These are phyloP conservation scores for Tachycineta bicolor DNA, from an alignment of 2,113 vertebrate species.

Conservation along the genomic window DNA sequence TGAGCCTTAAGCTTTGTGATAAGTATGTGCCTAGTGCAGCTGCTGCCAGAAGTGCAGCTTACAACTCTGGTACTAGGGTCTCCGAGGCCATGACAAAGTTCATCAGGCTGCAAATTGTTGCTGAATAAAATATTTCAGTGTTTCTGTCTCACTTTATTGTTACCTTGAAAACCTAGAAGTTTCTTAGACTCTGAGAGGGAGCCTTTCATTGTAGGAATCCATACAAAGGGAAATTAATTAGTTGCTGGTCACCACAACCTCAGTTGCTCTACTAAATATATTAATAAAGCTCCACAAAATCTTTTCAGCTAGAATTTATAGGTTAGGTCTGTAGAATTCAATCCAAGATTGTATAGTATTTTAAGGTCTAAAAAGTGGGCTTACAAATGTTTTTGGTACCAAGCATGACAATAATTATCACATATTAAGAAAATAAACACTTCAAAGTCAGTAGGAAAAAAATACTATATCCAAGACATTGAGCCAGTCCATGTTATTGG, in stretches of 20 bases:
- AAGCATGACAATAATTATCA: not conserved
- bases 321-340: not conserved
- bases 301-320: not conserved
- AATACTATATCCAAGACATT: not conserved
- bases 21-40: not conserved
- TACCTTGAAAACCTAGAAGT: not conserved
- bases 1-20: not conserved
- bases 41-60: not conserved
- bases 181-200: not conserved
- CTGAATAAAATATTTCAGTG: not conserved
- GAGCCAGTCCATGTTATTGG: not conserved
- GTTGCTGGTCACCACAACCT: not conserved
- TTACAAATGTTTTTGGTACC: not conserved
- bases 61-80: not conserved
- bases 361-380: not conserved
- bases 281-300: not conserved
- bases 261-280: not conserved
- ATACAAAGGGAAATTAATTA: not conserved
- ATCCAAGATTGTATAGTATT: not conserved
- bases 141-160: not conserved
- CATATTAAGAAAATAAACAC: not conserved
- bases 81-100: not conserved
- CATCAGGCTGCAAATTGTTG: not conserved
- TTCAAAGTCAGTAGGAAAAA: not conserved
- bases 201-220: not conserved